Conservation (phyloP, 2,888 invertebrate species). For the Campaea margaritaria region DNA sequence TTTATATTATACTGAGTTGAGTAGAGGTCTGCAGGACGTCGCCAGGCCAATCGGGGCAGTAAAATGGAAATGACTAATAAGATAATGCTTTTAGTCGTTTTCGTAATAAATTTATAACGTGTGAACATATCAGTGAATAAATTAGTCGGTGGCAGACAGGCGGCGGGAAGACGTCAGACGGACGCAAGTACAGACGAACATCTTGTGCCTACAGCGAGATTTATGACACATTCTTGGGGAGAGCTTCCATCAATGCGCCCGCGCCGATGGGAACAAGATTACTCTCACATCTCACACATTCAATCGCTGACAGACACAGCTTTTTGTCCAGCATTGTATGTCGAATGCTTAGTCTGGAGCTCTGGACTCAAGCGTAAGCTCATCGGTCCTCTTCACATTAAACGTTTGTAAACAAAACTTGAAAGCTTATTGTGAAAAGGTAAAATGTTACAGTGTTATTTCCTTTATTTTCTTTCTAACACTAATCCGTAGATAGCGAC, state of each 20-base stretch:
- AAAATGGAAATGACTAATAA: conserved; percentile 29
- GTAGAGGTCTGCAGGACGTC: conserved; percentile 1
- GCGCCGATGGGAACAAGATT: conserved; percentile 70
- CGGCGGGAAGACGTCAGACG: conserved; percentile 39
- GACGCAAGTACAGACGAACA: conserved; percentile 24
- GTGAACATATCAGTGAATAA: conserved; percentile 47
- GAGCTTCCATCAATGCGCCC: conserved; percentile 58
- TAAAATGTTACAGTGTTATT: conserved; percentile 1
- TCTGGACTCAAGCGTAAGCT: conserved; percentile 21
- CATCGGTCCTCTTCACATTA: conserved; percentile 25
- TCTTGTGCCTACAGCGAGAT: conserved; percentile 49
- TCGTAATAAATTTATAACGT: conserved; percentile 38
- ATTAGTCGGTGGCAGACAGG: conserved; percentile 46
- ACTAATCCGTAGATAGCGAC: conserved; percentile 22
- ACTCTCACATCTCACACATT: conserved; percentile 58
- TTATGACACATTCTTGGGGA: conserved; percentile 76
- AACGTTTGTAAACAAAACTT: conserved; percentile 7
- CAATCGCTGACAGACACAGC: conserved; percentile 67
- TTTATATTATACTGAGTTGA: no score
- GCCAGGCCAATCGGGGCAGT: conserved; percentile 15
- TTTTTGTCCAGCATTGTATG: conserved; percentile 60
- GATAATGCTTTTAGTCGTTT: conserved; percentile 25
- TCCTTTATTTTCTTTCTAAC: conserved; percentile 9
- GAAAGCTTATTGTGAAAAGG: conserved; percentile 12
- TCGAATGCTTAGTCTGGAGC: conserved; percentile 33